Evolutionary conservation across 30 jellyfish, hydroid and myxozoan species (phyloP).

Genomic region (Chironex yamaguchii): DNA sequence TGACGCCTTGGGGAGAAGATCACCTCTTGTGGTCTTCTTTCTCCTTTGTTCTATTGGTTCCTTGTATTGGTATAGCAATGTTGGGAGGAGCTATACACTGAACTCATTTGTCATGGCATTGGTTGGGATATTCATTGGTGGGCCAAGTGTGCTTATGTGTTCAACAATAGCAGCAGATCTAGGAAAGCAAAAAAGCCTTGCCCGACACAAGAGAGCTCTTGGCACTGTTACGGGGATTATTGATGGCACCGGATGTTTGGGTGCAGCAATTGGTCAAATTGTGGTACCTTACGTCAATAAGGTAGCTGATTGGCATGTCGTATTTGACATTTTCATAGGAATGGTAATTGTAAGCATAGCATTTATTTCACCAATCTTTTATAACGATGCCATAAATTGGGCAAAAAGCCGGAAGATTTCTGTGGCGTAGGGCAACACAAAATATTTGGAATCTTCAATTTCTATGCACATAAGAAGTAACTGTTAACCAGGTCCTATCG

Average conservation of each 20-base stretch:
- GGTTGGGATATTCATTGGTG: conserved; percentile 91
- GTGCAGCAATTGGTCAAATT: conserved; percentile 96
- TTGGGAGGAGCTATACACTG: conserved; percentile 60
- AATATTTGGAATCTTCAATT: no score
- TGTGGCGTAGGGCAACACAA: no score
- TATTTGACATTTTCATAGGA: conserved; percentile 78
- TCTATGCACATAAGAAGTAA: no score
- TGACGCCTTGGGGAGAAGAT: conserved; percentile 83
- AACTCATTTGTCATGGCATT: conserved; percentile 78
- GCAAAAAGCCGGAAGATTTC: no score
- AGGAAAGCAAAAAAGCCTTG: conserved; percentile 85
- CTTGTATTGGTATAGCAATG: conserved; percentile 67
- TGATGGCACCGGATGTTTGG: conserved; percentile 97
- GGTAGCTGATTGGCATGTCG: conserved; percentile 85
- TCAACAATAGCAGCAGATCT: conserved; percentile 96
- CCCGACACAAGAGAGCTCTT: conserved; percentile 82
- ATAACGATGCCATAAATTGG: conserved; percentile 44
- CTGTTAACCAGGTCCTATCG: no score
- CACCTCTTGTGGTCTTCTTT: conserved; percentile 82
- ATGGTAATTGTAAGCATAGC: conserved; percentile 79
- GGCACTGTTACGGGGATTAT: conserved; percentile 97
- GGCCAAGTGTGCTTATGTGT: conserved; percentile 94
- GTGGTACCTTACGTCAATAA: conserved; percentile 82
- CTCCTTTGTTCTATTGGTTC: conserved; percentile 82
- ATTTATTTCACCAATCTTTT: conserved; percentile 81